Percentiles rank a stretch among this genome's conserved stretches.
phyloP scores from a whole-genome alignment of 92 coral and sea anemone genomes.

The Ricordea florida region DNA sequence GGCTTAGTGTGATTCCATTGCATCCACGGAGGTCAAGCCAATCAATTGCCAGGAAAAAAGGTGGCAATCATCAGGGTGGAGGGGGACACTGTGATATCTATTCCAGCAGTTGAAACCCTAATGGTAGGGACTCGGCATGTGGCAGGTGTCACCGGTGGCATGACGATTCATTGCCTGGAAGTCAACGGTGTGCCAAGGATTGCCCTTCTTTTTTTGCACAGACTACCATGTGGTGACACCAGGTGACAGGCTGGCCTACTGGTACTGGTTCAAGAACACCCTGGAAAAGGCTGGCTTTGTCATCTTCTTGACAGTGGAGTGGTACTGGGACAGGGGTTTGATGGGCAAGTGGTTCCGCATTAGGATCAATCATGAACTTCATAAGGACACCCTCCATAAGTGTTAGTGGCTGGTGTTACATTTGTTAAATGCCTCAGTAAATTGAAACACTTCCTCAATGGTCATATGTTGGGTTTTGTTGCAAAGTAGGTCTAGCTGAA shows the following conservation, averaged over 20 bases:
- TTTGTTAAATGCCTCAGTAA: slow-evolving; percentile 65
- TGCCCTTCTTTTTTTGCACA: slow-evolving; percentile 54
- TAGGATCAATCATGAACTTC: slow-evolving; percentile 55
- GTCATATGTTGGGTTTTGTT: slow-evolving; percentile 55
- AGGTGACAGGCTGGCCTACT: slow-evolving; percentile 43
- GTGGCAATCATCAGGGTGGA: slow-evolving; percentile 50
- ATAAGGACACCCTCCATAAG: slow-evolving; percentile 50
- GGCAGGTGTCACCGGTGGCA: slow-evolving; percentile 57
- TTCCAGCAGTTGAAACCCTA: slow-evolving; percentile 56
- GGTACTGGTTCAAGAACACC: slow-evolving; percentile 61
- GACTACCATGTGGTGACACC: slow-evolving; percentile 69
- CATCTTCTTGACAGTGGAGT: slow-evolving; percentile 62
- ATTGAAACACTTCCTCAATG: slow-evolving; percentile 51
- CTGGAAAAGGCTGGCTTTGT: slow-evolving; percentile 54
- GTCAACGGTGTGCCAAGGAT: slow-evolving; percentile 61
- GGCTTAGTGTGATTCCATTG: slow-evolving; percentile 36
- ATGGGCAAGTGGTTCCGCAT: slow-evolving; percentile 54
- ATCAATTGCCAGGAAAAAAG: slow-evolving; percentile 24
- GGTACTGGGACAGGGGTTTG: slow-evolving; percentile 70
- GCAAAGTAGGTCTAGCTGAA: slow-evolving; percentile 51
- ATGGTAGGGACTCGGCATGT: slow-evolving; percentile 62
- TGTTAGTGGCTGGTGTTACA: slow-evolving; percentile 66
- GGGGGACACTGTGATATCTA: slow-evolving; percentile 61
- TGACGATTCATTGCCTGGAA: slow-evolving; percentile 58
- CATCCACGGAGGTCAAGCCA: slow-evolving; percentile 51